Conservation (phyloP, 2,113 vertebrate species). For the Pandion haliaetus region DNA sequence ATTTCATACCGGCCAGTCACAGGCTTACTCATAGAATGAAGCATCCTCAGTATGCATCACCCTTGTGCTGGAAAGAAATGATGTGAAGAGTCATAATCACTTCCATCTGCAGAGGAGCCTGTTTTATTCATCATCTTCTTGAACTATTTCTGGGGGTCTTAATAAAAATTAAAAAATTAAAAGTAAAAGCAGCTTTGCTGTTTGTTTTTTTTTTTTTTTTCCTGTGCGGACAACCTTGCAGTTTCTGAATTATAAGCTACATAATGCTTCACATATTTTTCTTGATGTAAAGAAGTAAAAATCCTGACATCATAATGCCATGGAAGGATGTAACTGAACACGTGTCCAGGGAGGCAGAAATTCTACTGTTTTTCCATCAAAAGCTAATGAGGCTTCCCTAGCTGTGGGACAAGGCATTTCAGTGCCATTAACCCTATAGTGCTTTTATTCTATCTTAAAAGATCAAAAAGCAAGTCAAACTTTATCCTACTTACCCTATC, state of each 20-base stretch:
- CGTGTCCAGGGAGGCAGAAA: neutral
- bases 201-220: neutral
- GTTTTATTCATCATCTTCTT: neutral
- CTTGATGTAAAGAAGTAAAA: neutral
- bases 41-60: neutral
- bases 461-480: neutral
- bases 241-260: neutral
- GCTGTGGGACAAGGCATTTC: neutral
- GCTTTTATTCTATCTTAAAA: neutral
- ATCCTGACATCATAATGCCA: neutral
- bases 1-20: neutral
- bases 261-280: neutral
- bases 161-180: neutral
- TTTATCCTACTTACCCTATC: neutral
- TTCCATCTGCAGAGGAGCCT: neutral
- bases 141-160: neutral
- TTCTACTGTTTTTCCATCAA: neutral
- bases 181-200: neutral
- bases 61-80: neutral
- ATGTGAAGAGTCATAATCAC: neutral
- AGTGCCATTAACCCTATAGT: neutral
- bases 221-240: neutral
- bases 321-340: neutral
- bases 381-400: neutral
- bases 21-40: neutral